Base-by-base conservation (phyloP, 2,797 vertebrate genomes). In the Spea hammondii region DNA sequence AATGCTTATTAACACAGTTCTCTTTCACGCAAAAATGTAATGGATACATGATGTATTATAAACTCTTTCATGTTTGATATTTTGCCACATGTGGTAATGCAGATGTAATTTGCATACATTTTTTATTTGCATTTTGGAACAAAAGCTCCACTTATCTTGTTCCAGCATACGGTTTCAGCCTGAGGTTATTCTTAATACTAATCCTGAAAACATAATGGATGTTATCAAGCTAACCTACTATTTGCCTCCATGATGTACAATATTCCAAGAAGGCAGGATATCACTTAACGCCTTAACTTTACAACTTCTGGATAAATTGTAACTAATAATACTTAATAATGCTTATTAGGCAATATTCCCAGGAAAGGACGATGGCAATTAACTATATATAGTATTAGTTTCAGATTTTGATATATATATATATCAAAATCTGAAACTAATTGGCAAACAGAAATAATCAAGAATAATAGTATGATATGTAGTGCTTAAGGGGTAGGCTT, bases 11-110 rank as follows among this genome's bases (percentile, higher is more conserved):
- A 51, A 48, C 72, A 74, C 48, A 59, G 46, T 53, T 66, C 64
- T 79, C 48, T 68, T 53, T 57, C 70, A 60, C 53, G 72, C 50
- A 32, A 62, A 14, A 50, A 13, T 70, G 55, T 80, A 80, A 80
- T 80, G 10, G 65, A 44, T 72, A 72, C 64, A 77, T 44, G 70
- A 76, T 81, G 79, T 48, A n/a, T 71, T 47, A n/a, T 53, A 68
- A 50, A 77, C 62, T 77, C 68, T 76, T 72, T 81, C 51, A 81
- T 76, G 68, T 68, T 72, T 13, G 48, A 67, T 65, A 53, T 71
- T 67, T 57, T 49, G 6, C n/a, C 76, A 68, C 74, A 76, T 81
- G 10, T 72, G 53, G 69, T 55, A 72, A 54, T 68, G 12, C n/a
- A 13, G 65, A 46, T 32, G 48, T 68, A 32, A 62, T 53, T 76